Evolutionary conservation across 2,113 vertebrate species (phyloP).

Genomic region (Ailuropoda melanoleuca): DNA sequence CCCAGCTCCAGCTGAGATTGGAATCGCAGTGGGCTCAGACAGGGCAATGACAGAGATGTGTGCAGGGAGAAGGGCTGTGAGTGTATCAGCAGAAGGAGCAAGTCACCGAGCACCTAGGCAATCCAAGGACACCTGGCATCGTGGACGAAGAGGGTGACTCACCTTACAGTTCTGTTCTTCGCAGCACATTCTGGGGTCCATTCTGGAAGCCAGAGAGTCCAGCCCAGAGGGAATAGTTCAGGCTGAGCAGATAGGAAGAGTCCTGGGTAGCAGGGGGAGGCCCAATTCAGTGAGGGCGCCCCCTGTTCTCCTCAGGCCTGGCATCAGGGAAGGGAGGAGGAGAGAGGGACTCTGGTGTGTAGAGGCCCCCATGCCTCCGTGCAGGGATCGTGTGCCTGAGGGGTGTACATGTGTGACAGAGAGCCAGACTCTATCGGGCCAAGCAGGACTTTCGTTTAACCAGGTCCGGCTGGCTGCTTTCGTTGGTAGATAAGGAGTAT

Average conservation of each 20-base stretch:
- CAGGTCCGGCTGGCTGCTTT: neutral
- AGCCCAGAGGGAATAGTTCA: neutral
- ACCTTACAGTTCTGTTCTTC: neutral
- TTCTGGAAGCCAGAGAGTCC: neutral
- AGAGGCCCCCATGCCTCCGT: neutral
- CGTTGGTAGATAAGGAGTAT: slow-evolving; percentile 13
- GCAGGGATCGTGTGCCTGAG: neutral
- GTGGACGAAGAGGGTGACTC: neutral
- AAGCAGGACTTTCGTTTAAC: slow-evolving; percentile 24
- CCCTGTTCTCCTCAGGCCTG: neutral
- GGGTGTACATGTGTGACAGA: neutral
- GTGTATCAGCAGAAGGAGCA: neutral
- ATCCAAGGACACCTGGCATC: neutral
- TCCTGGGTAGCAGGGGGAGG: neutral
- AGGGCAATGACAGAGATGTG: neutral
- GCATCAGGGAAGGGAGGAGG: neutral
- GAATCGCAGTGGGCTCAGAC: neutral
- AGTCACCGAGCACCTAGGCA: neutral
- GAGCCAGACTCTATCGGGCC: neutral
- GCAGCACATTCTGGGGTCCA: too few species aligned
- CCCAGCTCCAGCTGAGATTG: neutral
- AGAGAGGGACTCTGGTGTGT: accelerated
- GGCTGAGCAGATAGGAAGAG: neutral
- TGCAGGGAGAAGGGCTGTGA: neutral
- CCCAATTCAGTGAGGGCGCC: neutral